Conservation (phyloP, 2,888 invertebrate genomes). For the Galerucella calmariensis region DNA sequence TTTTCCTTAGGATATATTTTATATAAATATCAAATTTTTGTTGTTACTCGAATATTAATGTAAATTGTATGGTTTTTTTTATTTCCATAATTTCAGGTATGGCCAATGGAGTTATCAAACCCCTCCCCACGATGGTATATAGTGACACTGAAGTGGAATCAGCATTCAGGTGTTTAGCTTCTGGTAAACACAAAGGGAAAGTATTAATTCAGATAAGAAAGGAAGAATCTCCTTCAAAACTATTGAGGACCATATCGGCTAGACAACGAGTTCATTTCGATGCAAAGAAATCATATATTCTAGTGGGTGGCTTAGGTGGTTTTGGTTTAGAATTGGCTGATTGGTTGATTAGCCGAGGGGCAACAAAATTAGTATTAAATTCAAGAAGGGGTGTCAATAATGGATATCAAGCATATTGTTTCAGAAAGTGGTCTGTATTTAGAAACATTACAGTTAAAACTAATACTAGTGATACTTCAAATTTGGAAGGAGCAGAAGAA, state of each 20-base stretch:
- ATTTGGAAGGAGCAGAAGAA: slow-evolving; percentile 73
- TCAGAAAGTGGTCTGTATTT: neutral
- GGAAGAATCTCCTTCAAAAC: slow-evolving; percentile 41
- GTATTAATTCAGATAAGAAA: slow-evolving; percentile 63
- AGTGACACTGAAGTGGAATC: slow-evolving; percentile 73
- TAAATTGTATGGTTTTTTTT: too few relatives aligned
- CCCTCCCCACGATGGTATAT: slow-evolving; percentile 75
- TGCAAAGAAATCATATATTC: slow-evolving; percentile 69
- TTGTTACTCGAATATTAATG: too few relatives aligned
- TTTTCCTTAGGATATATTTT: too few relatives aligned
- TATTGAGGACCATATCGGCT: slow-evolving; percentile 2
- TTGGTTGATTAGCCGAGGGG: slow-evolving; percentile 87
- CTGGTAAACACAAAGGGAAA: slow-evolving; percentile 86
- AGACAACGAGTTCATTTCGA: slow-evolving; percentile 49
- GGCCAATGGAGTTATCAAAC: slow-evolving; percentile 72
- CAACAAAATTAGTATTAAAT: slow-evolving; percentile 79
- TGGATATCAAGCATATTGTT: slow-evolving; percentile 84
- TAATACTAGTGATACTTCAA: slow-evolving; percentile 78
- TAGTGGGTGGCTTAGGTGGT: slow-evolving; percentile 88
- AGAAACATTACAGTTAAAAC: slow-evolving; percentile 70
- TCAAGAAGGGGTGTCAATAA: slow-evolving; percentile 84
- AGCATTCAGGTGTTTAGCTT: slow-evolving; percentile 74
- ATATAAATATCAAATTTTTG: too few relatives aligned
- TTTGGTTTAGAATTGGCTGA: slow-evolving; percentile 90
- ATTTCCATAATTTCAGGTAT: slow-evolving; percentile 2